A percentile compares a stretch with the other conserved stretches of the same genome.
Evolutionary conservation across 2,113 vertebrate genomes (phyloP).

Genomic region (Oxygymnocypris stewartii): DNA sequence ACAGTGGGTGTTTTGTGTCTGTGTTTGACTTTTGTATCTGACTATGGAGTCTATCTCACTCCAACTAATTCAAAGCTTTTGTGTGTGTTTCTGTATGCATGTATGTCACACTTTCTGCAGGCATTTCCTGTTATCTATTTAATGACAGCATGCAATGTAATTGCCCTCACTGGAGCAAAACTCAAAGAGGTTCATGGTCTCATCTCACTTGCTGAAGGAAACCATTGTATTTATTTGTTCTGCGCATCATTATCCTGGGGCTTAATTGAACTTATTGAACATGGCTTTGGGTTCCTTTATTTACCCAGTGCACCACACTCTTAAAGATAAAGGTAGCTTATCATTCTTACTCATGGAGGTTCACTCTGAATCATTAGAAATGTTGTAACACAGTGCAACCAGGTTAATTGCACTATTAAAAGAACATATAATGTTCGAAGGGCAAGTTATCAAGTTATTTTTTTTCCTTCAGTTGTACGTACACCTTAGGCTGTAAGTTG

Average conservation of each 20-base stretch:
- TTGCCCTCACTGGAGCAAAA: slow-evolving; percentile 58
- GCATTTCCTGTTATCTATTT: slow-evolving; percentile 33
- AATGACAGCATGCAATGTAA: slow-evolving; percentile 60
- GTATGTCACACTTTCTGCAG: slow-evolving; percentile 15
- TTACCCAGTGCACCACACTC: slow-evolving; percentile 69
- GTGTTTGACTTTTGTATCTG: neutral
- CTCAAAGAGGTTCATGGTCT: slow-evolving; percentile 58
- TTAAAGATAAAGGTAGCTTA: slow-evolving; percentile 70
- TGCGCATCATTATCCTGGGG: slow-evolving; percentile 71
- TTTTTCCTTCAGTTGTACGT: no score
- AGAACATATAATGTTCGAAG: slow-evolving; percentile 39
- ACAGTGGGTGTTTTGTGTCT: neutral
- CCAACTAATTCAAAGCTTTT: slow-evolving; percentile 6
- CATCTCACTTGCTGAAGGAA: slow-evolving; percentile 60
- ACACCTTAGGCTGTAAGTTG: neutral
- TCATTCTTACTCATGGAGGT: slow-evolving; percentile 58
- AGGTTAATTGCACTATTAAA: slow-evolving; percentile 67
- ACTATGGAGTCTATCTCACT: neutral
- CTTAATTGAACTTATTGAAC: slow-evolving; percentile 79
- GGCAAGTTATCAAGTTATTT: neutral
- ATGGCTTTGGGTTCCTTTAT: slow-evolving; percentile 70
- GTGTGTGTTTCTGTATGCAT: slow-evolving; percentile 14
- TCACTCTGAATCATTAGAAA: slow-evolving; percentile 59
- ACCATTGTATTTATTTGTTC: slow-evolving; percentile 61
- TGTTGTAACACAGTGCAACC: slow-evolving; percentile 56